A percentile compares a stretch with the other conserved stretches of the same genome.
These are phyloP conservation scores for Pristionchus pacificus DNA, from an alignment of 1,140 invertebrate species.

Conservation along the genomic window DNA sequence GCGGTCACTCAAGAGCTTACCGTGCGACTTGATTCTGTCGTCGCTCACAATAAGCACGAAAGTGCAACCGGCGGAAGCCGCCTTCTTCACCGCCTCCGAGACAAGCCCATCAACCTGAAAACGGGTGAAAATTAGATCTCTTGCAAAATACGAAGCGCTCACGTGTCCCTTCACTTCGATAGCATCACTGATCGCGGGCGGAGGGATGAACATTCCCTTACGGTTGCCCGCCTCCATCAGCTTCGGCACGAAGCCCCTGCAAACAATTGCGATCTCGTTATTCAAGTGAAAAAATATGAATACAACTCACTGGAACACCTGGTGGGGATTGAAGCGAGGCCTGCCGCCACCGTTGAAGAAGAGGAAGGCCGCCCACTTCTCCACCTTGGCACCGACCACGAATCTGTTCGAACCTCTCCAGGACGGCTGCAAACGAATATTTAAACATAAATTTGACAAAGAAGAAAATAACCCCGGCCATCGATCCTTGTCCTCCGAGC, in stretches of 20 bases:
- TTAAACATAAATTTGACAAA: background rate
- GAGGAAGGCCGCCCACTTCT: background rate
- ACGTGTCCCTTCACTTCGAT: background rate
- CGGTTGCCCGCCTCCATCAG: background rate
- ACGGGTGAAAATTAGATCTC: background rate
- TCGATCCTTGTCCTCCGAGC: background rate
- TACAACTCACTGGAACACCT: too few species aligned
- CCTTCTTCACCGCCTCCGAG: background rate
- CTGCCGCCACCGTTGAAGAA: background rate
- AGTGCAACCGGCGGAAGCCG: background rate
- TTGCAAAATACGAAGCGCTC: background rate
- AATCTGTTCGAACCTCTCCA: background rate
- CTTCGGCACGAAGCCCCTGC: background rate
- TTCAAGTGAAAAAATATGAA: too few species aligned
- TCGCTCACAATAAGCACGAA: background rate
- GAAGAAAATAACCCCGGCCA: background rate
- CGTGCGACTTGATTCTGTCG: background rate
- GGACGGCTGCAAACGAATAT: background rate
- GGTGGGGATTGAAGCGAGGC: too few species aligned
- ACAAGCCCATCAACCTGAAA: background rate
- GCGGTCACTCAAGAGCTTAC: background rate
- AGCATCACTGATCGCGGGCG: background rate
- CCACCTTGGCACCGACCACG: background rate
- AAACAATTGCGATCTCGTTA: too few species aligned
- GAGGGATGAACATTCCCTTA: background rate